These are phyloP conservation scores for Triplophysa siluroides DNA, from an alignment of 2,113 vertebrate genomes.

Conservation along the genomic window DNA sequence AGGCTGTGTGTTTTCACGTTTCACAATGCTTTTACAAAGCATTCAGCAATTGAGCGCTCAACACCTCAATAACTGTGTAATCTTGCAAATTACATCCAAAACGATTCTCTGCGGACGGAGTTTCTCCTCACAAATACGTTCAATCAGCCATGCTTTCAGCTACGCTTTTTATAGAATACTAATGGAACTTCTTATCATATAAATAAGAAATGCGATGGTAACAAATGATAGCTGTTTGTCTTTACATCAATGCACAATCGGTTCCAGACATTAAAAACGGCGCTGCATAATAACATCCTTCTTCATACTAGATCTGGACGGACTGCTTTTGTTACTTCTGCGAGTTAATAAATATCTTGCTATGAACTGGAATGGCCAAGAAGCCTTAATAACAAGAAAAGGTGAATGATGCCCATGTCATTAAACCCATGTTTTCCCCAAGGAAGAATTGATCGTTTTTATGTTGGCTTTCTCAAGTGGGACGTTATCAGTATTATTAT, in stretches of 20 bases:
- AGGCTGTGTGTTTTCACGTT: constrained; percentile 6
- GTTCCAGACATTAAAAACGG: background rate
- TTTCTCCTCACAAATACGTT: constrained; percentile 32
- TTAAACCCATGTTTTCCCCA: background rate
- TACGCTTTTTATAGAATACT: constrained; percentile 34
- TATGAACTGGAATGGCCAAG: background rate
- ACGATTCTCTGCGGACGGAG: constrained; percentile 22
- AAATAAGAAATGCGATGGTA: constrained; percentile 38
- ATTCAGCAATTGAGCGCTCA: constrained; percentile 9
- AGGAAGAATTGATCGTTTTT: constrained; percentile 7
- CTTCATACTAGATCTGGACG: background rate
- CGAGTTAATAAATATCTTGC: constrained; percentile 14
- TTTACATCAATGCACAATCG: constrained; percentile 13
- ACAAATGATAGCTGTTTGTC: constrained; percentile 31
- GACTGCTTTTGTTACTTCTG: background rate
- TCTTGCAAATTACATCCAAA: constrained; percentile 44
- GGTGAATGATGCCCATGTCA: background rate
- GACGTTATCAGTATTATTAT: background rate
- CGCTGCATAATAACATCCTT: constrained; percentile 1
- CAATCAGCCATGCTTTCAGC: constrained; percentile 17
- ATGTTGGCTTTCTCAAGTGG: background rate
- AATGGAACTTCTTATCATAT: constrained; percentile 46
- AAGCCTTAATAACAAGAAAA: constrained; percentile 22
- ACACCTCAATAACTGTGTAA: constrained; percentile 31
- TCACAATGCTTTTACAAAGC: constrained; percentile 30